Evolutionary conservation across 2,113 vertebrate genomes (phyloP).

Genomic region (Vidua chalybeata): DNA sequence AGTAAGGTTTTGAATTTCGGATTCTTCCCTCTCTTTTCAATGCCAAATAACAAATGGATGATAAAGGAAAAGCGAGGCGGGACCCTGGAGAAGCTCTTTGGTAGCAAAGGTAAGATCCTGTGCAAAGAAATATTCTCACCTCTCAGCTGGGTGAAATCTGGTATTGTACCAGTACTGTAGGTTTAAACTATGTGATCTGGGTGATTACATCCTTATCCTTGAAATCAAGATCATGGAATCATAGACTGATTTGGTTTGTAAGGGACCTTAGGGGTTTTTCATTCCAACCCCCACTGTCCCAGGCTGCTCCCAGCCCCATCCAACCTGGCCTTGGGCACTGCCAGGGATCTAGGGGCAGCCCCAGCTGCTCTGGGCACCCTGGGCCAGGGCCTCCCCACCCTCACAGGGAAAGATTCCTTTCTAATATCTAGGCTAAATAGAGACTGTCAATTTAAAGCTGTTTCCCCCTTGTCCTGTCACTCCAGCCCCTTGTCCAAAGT

Average conservation of each 20-base stretch:
- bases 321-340: fast-evolving
- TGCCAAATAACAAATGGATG: neutral
- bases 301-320: fast-evolving
- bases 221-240: neutral
- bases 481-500: neutral
- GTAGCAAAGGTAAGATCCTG: neutral
- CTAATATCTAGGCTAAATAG: neutral
- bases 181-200: neutral
- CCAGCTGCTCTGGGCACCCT: neutral
- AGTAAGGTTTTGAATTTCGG: neutral
- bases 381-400: fast-evolving
- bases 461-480: neutral
- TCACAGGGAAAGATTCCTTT: neutral
- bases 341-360: neutral
- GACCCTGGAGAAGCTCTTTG: neutral
- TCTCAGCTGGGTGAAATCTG: neutral
- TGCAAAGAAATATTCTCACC: neutral
- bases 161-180: neutral
- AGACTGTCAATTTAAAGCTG: neutral
- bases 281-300: fast-evolving
- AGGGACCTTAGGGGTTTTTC: neutral
- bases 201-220: neutral
- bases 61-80: neutral
- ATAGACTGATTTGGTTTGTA: neutral
- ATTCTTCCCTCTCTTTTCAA: neutral